These are phyloP conservation scores for Agrotis ipsilon DNA, from an alignment of 2,888 invertebrate genomes.

Conservation along the genomic window DNA sequence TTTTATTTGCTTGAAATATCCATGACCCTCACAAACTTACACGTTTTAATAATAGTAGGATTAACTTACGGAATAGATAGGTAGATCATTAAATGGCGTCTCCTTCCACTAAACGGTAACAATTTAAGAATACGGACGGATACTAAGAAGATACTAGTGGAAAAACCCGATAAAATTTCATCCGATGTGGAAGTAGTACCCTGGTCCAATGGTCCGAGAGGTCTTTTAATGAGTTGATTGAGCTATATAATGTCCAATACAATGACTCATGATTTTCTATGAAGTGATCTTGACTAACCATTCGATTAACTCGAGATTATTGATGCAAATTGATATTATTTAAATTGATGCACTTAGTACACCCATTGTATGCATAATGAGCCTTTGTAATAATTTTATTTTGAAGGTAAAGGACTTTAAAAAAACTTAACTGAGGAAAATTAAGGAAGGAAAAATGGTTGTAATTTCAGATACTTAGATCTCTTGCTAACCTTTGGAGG, in stretches of 20 bases:
- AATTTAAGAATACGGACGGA: background rate
- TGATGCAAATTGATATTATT: conserved; percentile 42
- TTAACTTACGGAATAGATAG: background rate
- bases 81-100: background rate
- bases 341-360: conserved; percentile 31
- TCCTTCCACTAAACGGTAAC: background rate
- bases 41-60: no score
- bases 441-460: no score
- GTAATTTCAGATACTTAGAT: no score
- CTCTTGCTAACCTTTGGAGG: no score
- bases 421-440: no score
- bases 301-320: conserved; percentile 36
- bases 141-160: background rate
- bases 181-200: background rate
- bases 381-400: conserved; percentile 4
- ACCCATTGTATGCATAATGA: conserved; percentile 9
- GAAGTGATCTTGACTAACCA: conserved; percentile 52
- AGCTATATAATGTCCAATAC: conserved; percentile 8
- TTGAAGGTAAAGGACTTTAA: no score
- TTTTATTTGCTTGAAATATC: no score
- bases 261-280: conserved; percentile 50
- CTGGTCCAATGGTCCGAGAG: background rate
- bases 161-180: background rate
- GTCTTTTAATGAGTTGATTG: no score
- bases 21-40: no score